These are phyloP conservation scores for Tupiocoris notatus DNA, from an alignment of 2,888 invertebrate genomes.

Conservation along the genomic window DNA sequence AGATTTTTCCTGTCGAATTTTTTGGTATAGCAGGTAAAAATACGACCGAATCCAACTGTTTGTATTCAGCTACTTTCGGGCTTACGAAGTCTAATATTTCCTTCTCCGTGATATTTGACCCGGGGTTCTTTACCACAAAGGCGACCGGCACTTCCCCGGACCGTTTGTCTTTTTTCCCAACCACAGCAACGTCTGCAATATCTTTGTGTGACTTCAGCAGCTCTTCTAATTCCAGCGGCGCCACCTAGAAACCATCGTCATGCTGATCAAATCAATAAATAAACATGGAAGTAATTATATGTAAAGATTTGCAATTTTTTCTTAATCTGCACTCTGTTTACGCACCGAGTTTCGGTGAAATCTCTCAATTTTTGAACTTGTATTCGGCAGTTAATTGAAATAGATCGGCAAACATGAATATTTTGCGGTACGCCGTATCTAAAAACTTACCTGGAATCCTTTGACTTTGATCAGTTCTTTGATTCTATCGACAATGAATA, in stretches of 20 bases:
- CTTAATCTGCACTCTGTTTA: no score
- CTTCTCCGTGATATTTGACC: slow-evolving; percentile 31
- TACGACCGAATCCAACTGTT: slow-evolving; percentile 69
- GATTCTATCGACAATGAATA: slow-evolving; percentile 73
- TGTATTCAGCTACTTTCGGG: slow-evolving; percentile 67
- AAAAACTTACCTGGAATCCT: slow-evolving; percentile 56
- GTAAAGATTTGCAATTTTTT: no score
- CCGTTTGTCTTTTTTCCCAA: slow-evolving; percentile 69
- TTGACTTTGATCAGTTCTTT: slow-evolving; percentile 69
- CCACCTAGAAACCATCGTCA: slow-evolving; percentile 66
- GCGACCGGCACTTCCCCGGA: slow-evolving; percentile 75
- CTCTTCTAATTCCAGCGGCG: slow-evolving; percentile 81
- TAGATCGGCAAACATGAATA: no score
- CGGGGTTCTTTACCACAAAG: slow-evolving; percentile 65
- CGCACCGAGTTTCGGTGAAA: no score
- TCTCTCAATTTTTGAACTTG: no score
- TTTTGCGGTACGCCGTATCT: no score
- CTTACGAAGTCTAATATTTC: slow-evolving; percentile 57
- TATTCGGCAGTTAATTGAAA: no score
- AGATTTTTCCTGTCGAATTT: slow-evolving; percentile 73
- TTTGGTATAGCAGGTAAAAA: slow-evolving; percentile 71
- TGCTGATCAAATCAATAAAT: no score
- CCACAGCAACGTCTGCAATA: slow-evolving; percentile 77
- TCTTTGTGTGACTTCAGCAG: slow-evolving; percentile 69
- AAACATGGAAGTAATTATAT: no score